Conservation (phyloP, 2,113 vertebrate genomes). For the Tyto alba region DNA sequence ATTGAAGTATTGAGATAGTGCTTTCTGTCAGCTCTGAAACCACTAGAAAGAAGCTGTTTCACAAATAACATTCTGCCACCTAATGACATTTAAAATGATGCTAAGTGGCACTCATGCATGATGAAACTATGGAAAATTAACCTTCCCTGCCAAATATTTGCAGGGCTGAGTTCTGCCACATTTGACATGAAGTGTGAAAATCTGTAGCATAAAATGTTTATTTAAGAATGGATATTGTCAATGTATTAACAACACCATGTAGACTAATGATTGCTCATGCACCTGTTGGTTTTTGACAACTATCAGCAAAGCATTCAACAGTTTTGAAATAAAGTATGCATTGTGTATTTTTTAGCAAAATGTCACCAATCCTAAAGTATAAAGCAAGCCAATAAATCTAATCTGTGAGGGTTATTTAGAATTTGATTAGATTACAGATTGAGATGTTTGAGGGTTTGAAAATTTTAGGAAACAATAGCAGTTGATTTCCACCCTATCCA, state of each 20-base stretch:
- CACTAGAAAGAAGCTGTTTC: neutral
- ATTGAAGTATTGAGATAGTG: neutral
- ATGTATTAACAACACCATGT: neutral
- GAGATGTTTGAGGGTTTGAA: neutral
- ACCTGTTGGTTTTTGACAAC: neutral
- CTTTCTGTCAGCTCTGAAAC: neutral
- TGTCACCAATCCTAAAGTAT: neutral
- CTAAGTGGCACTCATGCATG: neutral
- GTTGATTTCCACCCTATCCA: constrained; percentile 29
- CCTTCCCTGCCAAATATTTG: neutral
- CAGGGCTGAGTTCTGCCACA: neutral
- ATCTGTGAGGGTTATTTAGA: constrained; percentile 18
- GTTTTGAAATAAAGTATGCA: neutral
- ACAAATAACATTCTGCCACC: neutral
- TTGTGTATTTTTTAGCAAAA: constrained; percentile 12
- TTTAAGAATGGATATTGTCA: neutral
- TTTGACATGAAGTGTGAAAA: neutral
- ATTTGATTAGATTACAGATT: constrained; percentile 40
- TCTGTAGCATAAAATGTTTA: neutral
- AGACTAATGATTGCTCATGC: neutral
- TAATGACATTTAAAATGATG: neutral
- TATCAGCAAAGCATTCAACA: neutral
- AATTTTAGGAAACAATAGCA: constrained; percentile 8
- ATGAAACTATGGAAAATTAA: neutral
- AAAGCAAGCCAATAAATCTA: constrained; percentile 30